These are phyloP conservation scores for Zootermopsis nevadensis DNA, from an alignment of 2,888 invertebrate species.

Conservation along the genomic window DNA sequence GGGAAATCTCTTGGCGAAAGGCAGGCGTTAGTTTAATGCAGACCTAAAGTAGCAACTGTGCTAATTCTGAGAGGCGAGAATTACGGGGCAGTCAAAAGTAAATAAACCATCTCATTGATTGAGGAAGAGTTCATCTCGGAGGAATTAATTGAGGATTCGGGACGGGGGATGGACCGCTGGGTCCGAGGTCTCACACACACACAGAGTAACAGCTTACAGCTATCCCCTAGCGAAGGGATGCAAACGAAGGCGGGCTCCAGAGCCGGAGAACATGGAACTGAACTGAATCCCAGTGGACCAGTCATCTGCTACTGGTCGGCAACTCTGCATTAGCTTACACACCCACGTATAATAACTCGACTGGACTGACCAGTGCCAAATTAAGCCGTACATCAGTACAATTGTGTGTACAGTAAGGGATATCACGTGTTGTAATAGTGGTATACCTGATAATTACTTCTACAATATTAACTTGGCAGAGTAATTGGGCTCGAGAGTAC, in stretches of 20 bases:
- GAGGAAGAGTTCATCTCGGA: not conserved
- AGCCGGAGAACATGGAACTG: not conserved
- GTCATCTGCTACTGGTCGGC: constrained; percentile 34
- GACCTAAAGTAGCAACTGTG: no score
- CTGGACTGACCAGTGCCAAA: constrained; percentile 34
- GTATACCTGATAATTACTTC: constrained; percentile 41
- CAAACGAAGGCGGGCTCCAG: constrained; percentile 8
- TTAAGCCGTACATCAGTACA: constrained; percentile 37
- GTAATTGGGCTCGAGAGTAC: constrained; percentile 34
- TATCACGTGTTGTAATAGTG: constrained; percentile 5
- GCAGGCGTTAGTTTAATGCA: no score
- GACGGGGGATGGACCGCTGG: not conserved
- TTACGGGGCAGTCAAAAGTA: not conserved
- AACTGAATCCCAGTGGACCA: constrained; percentile 19
- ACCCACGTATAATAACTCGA: constrained; percentile 14
- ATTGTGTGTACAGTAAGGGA: not conserved
- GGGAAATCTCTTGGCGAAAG: no score
- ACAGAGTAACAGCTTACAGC: not conserved
- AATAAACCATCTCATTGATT: not conserved
- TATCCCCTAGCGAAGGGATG: constrained; percentile 11
- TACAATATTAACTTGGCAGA: constrained; percentile 34
- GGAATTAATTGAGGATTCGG: not conserved
- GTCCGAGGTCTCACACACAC: not conserved
- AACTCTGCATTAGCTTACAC: constrained; percentile 26
- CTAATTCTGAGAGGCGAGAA: not conserved